These are phyloP conservation scores for Arctocebus calabarensis DNA, from an alignment of 2,797 vertebrate genomes.

Conservation along the genomic window DNA sequence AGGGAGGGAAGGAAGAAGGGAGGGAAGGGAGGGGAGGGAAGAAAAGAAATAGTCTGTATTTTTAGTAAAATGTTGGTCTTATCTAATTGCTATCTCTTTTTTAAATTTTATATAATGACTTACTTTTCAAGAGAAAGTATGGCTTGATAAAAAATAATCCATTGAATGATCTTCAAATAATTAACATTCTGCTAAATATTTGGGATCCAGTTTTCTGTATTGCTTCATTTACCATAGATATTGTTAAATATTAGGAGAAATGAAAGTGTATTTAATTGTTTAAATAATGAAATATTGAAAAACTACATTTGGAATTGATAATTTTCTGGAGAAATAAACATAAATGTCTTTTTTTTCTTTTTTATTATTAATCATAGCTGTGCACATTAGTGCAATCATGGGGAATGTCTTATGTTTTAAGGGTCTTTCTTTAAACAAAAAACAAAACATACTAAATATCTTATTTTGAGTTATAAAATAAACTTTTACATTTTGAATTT, in stretches of 20 bases:
- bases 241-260: not conserved
- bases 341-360: no score
- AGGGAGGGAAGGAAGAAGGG: not conserved
- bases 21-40: fast-evolving
- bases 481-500: not conserved
- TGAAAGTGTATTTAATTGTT: not conserved
- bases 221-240: not conserved
- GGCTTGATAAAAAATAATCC: not conserved
- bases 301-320: not conserved
- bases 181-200: not conserved
- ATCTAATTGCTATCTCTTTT: not conserved
- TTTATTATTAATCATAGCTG: no score
- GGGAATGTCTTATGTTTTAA: not conserved
- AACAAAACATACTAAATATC: not conserved
- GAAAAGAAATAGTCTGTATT: not conserved
- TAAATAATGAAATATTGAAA: not conserved
- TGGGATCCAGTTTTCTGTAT: not conserved
- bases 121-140: not conserved
- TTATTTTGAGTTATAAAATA: no score
- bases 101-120: not conserved
- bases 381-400: no score
- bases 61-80: not conserved
- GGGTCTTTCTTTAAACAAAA: not conserved
- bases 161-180: not conserved
- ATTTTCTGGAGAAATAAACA: not conserved